Evolutionary conservation across 2,888 invertebrate genomes (phyloP).

Genomic region (Epinotia demarniana): DNA sequence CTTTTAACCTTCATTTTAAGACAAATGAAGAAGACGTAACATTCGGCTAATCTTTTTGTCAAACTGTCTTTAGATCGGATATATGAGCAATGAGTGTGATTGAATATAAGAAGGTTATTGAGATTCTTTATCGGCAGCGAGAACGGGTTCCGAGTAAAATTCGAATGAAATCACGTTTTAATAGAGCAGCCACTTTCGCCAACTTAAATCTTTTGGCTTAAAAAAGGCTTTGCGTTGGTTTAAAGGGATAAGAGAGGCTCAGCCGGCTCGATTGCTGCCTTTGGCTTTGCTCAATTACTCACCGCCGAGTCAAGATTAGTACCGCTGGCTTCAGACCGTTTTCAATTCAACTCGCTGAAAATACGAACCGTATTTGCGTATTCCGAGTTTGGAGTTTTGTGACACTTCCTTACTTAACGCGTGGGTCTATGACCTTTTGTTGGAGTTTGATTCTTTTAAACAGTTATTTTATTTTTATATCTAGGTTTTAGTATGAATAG

Average conservation of each 20-base stretch:
- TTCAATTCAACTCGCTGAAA: slow-evolving; percentile 43
- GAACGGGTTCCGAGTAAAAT: slow-evolving; percentile 60
- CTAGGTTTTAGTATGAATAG: not conserved
- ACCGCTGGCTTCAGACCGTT: slow-evolving; percentile 46
- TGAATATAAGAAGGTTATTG: slow-evolving; percentile 33
- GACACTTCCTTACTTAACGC: slow-evolving; percentile 34
- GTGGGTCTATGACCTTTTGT: slow-evolving; percentile 37
- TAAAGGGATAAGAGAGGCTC: slow-evolving; percentile 81
- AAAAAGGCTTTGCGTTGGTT: slow-evolving; percentile 83
- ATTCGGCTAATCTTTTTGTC: not conserved
- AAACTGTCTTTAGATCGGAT: not conserved
- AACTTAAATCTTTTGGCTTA: slow-evolving; percentile 84
- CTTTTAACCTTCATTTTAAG: not conserved
- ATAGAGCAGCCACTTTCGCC: slow-evolving; percentile 82
- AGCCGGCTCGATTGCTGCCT: slow-evolving; percentile 77
- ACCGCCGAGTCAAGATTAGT: slow-evolving; percentile 74
- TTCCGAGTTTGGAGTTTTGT: slow-evolving; percentile 51
- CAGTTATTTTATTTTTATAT: not conserved
- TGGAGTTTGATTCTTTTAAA: slow-evolving; percentile 26
- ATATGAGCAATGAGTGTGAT: slow-evolving; percentile 10
- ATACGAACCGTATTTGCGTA: slow-evolving; percentile 53
- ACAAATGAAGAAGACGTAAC: not conserved
- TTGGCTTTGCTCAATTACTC: slow-evolving; percentile 80
- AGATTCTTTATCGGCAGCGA: slow-evolving; percentile 36
- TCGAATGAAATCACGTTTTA: slow-evolving; percentile 78